Percentiles rank a stretch among this genome's conserved stretches.
phyloP scores from a whole-genome alignment of 2,888 invertebrate species.

The Nasonovia ribisnigri region DNA sequence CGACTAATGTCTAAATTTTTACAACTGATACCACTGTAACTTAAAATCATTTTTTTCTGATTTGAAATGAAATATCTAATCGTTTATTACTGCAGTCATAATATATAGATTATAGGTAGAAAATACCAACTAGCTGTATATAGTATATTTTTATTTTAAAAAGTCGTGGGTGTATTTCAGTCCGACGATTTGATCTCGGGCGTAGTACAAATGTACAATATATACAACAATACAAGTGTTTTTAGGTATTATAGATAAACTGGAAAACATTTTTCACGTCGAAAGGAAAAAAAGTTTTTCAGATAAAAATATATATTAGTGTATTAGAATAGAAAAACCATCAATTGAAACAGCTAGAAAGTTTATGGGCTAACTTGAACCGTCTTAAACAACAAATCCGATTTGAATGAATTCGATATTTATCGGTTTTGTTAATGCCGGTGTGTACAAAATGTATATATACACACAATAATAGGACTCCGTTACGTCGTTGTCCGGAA shows the following conservation, averaged over 20 bases:
- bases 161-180: background rate
- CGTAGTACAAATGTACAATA: background rate
- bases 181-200: background rate
- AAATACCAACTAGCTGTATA: no score
- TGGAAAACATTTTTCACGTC: background rate
- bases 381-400: conserved; percentile 21
- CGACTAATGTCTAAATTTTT: background rate
- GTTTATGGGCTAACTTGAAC: conserved; percentile 22
- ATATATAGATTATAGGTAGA: no score
- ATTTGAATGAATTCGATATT: conserved; percentile 25
- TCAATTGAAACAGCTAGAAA: conserved; percentile 8
- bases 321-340: background rate
- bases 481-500: background rate
- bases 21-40: background rate
- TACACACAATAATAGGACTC: background rate
- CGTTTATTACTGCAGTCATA: background rate
- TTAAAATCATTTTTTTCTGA: background rate
- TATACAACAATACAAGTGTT: background rate
- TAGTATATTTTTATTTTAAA: background rate
- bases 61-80: background rate
- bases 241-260: background rate
- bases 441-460: background rate
- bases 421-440: background rate
- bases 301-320: conserved; percentile 27
- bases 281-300: conserved; percentile 8